phyloP scores from a whole-genome alignment of 2,113 vertebrate species.

The Opisthocomus hoazin region DNA sequence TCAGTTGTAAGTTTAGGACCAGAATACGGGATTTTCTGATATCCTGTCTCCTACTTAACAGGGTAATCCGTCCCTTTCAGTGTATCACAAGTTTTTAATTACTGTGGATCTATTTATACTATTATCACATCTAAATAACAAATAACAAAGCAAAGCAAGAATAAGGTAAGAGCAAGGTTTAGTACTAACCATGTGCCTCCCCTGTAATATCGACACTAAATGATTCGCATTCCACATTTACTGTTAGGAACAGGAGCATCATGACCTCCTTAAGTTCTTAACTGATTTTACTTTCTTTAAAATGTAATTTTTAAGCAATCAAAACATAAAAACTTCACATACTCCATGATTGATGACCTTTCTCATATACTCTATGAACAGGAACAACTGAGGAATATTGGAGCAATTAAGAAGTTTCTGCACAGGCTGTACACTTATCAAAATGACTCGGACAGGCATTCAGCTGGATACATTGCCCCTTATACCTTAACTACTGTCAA shows the following conservation, averaged over 20 bases:
- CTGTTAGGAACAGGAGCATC: not conserved
- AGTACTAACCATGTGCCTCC: not conserved
- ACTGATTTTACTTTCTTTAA: conserved; percentile 11
- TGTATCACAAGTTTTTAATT: not conserved
- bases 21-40: not conserved
- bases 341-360: conserved; percentile 69
- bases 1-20: not conserved
- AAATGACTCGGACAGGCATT: conserved; percentile 59
- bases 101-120: not conserved
- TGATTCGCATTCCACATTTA: not conserved
- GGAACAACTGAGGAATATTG: conserved; percentile 56
- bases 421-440: conserved; percentile 60
- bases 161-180: not conserved
- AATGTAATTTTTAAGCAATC: conserved; percentile 65
- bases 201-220: not conserved
- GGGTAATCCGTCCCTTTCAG: not conserved
- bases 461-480: conserved; percentile 60
- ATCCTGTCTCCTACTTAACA: not conserved
- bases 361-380: conserved; percentile 34
- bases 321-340: conserved; percentile 50
- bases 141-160: not conserved
- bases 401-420: conserved; percentile 67
- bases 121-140: not conserved
- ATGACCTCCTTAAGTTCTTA: conserved; percentile 8
- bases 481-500: conserved; percentile 56